Conservation (phyloP, 1,140 invertebrate species). For the Lasioglossum baleicum region DNA sequence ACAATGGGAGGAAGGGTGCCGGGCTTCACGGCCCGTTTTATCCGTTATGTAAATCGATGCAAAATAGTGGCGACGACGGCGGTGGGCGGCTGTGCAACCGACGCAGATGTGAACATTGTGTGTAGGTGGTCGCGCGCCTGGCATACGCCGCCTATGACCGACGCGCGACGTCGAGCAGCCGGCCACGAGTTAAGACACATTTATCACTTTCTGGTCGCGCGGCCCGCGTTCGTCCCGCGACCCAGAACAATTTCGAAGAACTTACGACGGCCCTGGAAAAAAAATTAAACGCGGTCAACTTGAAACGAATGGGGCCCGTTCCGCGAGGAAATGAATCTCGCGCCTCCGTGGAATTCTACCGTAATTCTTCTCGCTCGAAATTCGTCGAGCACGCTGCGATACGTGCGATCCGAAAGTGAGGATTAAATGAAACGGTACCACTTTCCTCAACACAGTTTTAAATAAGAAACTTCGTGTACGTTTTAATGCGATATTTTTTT, state of each 20-base stretch:
- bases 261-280: background rate
- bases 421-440: no score
- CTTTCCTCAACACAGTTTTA: no score
- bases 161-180: conserved; percentile 10
- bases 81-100: conserved; percentile 10
- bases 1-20: conserved; percentile 62
- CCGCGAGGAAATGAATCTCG: conserved; percentile 3
- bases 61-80: conserved; percentile 68
- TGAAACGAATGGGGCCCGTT: conserved; percentile 1
- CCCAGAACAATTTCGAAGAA: background rate
- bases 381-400: background rate
- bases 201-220: conserved; percentile 14
- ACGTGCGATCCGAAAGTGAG: no score
- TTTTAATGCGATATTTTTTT: no score
- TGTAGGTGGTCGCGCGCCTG: background rate
- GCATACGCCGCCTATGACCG: conserved; percentile 22
- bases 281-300: background rate
- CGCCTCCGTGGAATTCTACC: background rate
- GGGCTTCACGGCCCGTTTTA: conserved; percentile 67
- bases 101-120: conserved; percentile 29
- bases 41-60: conserved; percentile 79
- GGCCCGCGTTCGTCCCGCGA: background rate
- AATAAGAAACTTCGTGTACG: no score
- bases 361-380: background rate
- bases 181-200: conserved; percentile 44